Conservation (phyloP, 1,140 invertebrate genomes). For the Drosophila leontia region DNA sequence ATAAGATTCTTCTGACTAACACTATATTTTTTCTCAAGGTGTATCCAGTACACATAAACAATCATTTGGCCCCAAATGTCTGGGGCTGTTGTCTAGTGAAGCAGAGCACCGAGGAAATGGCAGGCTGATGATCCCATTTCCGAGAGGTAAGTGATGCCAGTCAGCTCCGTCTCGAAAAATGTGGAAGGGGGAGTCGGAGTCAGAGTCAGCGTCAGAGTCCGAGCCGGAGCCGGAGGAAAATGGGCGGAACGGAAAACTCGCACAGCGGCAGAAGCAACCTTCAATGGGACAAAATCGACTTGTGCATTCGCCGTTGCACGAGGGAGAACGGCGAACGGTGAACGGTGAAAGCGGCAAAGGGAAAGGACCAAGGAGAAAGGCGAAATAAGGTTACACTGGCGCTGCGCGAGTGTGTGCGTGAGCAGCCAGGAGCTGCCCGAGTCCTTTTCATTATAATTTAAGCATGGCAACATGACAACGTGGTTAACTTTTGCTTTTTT, state of each 20-base stretch:
- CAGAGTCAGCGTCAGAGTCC: slow-evolving; percentile 3
- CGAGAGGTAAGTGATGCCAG: slow-evolving; percentile 84
- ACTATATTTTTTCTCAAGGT: slow-evolving; percentile 3
- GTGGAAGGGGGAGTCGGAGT: background rate
- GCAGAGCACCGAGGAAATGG: slow-evolving; percentile 77
- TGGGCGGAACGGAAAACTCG: slow-evolving; percentile 30
- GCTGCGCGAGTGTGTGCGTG: slow-evolving; percentile 21
- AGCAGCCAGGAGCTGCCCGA: slow-evolving; percentile 60
- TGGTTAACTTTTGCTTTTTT: slow-evolving; percentile 82
- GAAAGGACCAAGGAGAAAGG: slow-evolving; percentile 38
- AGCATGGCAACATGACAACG: slow-evolving; percentile 81
- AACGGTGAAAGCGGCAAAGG: background rate
- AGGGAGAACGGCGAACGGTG: slow-evolving; percentile 19
- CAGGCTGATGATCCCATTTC: slow-evolving; percentile 85
- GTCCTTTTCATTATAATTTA: slow-evolving; percentile 84
- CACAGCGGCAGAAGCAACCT: slow-evolving; percentile 54
- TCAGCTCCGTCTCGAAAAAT: slow-evolving; percentile 43
- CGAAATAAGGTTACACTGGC: slow-evolving; percentile 66
- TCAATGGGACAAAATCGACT: slow-evolving; percentile 76
- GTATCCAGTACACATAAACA: slow-evolving; percentile 66
- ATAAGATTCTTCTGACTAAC: background rate
- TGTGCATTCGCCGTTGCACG: slow-evolving; percentile 70
- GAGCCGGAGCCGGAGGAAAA: slow-evolving; percentile 35
- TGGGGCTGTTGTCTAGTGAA: slow-evolving; percentile 71
- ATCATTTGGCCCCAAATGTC: slow-evolving; percentile 76